phyloP scores from a whole-genome alignment of 2,797 vertebrate species.

The Pteropus rufus region DNA sequence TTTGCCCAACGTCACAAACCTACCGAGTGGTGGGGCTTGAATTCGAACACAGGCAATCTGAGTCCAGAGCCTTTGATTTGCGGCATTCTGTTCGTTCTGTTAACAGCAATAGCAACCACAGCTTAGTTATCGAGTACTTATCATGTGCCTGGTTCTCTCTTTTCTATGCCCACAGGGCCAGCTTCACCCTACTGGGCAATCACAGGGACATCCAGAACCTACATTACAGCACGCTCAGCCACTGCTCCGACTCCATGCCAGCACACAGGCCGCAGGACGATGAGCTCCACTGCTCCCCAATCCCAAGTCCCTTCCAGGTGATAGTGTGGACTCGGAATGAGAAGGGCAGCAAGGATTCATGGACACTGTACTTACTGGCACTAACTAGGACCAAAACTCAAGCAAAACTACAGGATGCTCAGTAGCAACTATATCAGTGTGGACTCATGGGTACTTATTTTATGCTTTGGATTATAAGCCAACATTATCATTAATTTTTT shows the following conservation, averaged over 20 bases:
- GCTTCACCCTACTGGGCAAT: not conserved
- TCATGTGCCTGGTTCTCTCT: not conserved
- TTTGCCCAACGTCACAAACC: not conserved
- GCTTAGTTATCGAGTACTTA: not conserved
- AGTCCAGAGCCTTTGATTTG: not conserved
- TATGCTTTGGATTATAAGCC: not conserved
- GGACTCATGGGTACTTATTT: not conserved
- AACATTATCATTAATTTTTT: not conserved
- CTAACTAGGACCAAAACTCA: not conserved
- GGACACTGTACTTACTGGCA: not conserved
- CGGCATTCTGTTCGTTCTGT: not conserved
- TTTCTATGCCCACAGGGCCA: not conserved
- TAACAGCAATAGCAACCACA: not conserved
- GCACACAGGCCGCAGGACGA: not conserved
- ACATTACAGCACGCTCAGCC: not conserved
- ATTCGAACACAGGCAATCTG: not conserved
- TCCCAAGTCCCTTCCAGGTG: not conserved
- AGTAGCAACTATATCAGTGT: not conserved
- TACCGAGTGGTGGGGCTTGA: not conserved
- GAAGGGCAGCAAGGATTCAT: not conserved
- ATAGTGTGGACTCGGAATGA: not conserved
- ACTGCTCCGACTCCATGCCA: not conserved
- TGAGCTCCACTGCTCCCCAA: not conserved
- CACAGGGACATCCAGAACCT: not conserved
- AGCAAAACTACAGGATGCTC: not conserved